Percentiles rank a stretch among this genome's conserved stretches.
Conservation (phyloP, 1,140 invertebrate genomes). For the Lepidurus packardi region DNA sequence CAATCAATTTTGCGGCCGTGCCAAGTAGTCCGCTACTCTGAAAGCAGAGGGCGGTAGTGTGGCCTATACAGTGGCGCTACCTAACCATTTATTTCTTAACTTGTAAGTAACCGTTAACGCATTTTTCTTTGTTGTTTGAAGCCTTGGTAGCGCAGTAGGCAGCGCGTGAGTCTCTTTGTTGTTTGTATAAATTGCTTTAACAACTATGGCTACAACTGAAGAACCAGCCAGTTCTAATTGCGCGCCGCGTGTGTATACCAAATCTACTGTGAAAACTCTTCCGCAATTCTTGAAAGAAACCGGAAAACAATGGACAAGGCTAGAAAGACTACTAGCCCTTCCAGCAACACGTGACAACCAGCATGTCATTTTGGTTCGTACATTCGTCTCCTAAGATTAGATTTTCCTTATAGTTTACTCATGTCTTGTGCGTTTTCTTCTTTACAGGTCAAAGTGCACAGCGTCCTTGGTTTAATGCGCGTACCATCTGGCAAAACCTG, state of each 20-base stretch:
- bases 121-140: no score
- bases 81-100: no score
- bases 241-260: neutral
- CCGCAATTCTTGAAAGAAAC: neutral
- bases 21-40: no score
- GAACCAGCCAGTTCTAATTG: no score
- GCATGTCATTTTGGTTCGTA: neutral
- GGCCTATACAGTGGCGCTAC: no score
- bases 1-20: no score
- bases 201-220: no score
- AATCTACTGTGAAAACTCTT: neutral
- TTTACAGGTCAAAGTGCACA: neutral
- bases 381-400: neutral
- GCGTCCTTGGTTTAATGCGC: neutral
- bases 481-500: neutral
- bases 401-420: neutral
- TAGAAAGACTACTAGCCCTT: neutral
- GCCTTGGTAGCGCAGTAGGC: no score
- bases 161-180: no score
- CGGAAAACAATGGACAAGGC: neutral
- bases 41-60: no score
- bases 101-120: no score
- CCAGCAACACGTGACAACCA: neutral
- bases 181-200: no score
- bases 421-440: neutral